These are phyloP conservation scores for Trissolcus basalis DNA, from an alignment of 1,140 invertebrate genomes.

Conservation along the genomic window DNA sequence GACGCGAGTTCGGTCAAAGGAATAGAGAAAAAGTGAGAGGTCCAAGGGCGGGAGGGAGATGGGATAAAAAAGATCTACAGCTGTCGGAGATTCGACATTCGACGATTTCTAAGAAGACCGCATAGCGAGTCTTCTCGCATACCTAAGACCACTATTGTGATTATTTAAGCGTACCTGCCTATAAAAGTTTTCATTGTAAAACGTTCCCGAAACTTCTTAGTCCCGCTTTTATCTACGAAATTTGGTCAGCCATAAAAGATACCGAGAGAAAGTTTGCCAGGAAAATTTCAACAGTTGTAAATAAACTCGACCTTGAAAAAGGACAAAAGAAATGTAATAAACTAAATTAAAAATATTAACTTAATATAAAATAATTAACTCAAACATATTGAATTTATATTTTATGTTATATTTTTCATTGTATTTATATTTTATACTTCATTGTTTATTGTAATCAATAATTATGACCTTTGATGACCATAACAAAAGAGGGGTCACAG, in stretches of 20 bases:
- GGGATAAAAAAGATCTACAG: conserved; percentile 58
- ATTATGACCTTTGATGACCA: background rate
- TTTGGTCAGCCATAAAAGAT: background rate
- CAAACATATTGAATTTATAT: too few species aligned
- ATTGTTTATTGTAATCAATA: too few species aligned
- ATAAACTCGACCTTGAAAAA: too few species aligned
- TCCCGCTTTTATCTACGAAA: conserved; percentile 2
- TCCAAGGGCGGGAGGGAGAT: conserved; percentile 5
- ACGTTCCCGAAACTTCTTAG: conserved; percentile 27
- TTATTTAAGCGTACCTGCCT: conserved; percentile 57
- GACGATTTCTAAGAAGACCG: conserved; percentile 64
- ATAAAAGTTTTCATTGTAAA: conserved; percentile 53
- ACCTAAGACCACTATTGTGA: conserved; percentile 50
- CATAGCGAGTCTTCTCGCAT: conserved; percentile 54
- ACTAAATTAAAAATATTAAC: too few species aligned
- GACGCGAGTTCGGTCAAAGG: conserved; percentile 25
- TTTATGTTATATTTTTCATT: too few species aligned
- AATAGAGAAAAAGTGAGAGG: conserved; percentile 8
- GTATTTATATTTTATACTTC: too few species aligned
- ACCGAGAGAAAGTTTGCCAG: conserved; percentile 18
- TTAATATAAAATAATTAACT: too few species aligned
- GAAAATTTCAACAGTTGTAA: background rate
- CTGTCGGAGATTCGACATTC: conserved; percentile 59
- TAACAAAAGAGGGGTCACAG: too few species aligned
- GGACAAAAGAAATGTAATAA: background rate